phyloP scores from a whole-genome alignment of 2,797 vertebrate genomes.

The Calcarius lapponicus region DNA sequence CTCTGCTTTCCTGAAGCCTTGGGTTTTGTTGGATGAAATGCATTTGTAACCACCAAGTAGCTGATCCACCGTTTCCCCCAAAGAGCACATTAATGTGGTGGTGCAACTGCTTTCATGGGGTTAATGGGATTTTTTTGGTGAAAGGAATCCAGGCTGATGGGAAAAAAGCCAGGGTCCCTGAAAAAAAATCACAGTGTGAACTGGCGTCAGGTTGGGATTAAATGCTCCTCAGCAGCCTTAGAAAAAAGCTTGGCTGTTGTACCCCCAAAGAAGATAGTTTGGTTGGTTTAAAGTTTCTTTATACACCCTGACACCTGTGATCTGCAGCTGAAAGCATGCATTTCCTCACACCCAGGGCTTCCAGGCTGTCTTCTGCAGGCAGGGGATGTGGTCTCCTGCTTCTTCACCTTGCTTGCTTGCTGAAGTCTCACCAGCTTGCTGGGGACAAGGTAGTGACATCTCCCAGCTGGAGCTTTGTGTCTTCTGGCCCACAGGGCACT shows the following conservation, averaged over 20 bases:
- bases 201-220: neutral
- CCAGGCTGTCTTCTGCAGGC: neutral
- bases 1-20: neutral
- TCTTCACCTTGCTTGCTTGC: neutral
- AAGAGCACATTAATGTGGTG: neutral
- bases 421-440: neutral
- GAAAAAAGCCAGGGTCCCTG: neutral
- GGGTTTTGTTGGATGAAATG: neutral
- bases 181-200: neutral
- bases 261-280: neutral
- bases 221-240: neutral
- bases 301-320: neutral
- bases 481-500: fast-evolving
- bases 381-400: neutral
- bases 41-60: neutral
- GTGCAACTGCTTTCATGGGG: neutral
- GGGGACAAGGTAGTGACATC: neutral
- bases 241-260: neutral
- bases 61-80: neutral
- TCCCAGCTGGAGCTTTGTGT: neutral
- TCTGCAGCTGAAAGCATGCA: neutral
- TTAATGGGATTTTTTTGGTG: neutral
- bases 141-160: neutral
- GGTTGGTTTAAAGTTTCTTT: neutral
- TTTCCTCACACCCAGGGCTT: neutral